These are phyloP conservation scores for Saxidomus purpurata DNA, from an alignment of 1,140 invertebrate species.

Conservation along the genomic window DNA sequence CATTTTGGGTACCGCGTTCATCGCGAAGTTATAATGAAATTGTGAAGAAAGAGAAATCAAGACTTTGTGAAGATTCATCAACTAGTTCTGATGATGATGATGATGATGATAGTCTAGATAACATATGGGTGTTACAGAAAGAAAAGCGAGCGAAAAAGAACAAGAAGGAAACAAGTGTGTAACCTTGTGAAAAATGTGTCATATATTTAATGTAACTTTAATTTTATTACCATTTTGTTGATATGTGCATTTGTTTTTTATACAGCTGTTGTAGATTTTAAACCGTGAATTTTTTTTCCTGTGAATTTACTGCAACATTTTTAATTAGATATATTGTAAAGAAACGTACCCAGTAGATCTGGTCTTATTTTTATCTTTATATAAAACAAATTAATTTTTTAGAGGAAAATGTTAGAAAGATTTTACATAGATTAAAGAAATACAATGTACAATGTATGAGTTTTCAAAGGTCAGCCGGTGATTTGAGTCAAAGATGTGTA, in stretches of 20 bases:
- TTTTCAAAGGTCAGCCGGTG: too few species aligned
- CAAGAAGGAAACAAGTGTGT: constrained; percentile 85
- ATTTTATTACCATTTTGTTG: too few species aligned
- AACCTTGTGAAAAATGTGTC: constrained; percentile 34
- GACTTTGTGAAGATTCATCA: constrained; percentile 76
- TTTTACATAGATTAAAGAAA: too few species aligned
- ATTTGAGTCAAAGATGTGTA: too few species aligned
- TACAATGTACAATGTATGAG: too few species aligned
- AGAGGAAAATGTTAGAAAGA: too few species aligned
- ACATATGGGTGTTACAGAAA: constrained; percentile 82
- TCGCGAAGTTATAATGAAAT: constrained; percentile 79
- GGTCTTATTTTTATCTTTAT: not conserved
- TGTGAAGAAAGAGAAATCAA: constrained; percentile 72
- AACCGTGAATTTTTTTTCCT: not conserved
- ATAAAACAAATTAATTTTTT: not conserved
- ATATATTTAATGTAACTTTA: not conserved
- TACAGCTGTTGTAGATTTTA: not conserved
- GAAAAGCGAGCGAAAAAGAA: constrained; percentile 74
- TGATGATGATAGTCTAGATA: constrained; percentile 76
- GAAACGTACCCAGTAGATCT: not conserved
- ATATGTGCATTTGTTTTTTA: not conserved
- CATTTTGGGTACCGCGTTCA: constrained; percentile 80
- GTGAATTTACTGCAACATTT: not conserved
- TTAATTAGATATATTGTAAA: not conserved
- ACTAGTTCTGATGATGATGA: constrained; percentile 72